Base-by-base conservation (phyloP, 2,797 vertebrate genomes). In the Pseudotriccus pelzelni region DNA sequence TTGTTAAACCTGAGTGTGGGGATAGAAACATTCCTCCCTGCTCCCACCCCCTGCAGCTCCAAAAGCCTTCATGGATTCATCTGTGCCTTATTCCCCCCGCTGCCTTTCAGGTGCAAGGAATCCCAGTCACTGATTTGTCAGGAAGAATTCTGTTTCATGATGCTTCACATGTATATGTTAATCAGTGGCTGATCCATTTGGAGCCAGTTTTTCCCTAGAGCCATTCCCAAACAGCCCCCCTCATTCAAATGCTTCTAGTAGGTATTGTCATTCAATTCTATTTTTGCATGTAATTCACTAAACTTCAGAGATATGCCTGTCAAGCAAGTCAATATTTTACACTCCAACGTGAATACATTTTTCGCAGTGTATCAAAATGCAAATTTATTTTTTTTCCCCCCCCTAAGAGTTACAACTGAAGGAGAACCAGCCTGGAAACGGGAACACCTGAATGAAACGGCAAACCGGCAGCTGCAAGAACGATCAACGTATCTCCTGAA, bases 321-420 rank as follows among this genome's bases (percentile, higher is more conserved):
- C 76, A 88, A 88, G 67, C 76, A 84, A 97, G 69, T 82, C 79
- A 90, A 30, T 90, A 95, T 76, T 96, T 92, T 91, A 94, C 34
- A 78, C 69, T 86, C 50, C 63, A 94, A 53, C 55, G 20, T 50
- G 32, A 96, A 88, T 58, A 18, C 32, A 59, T 76, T 92, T 93
- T 73, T 89, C 46, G 49, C 53, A 90, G 74, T 30, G 41, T 63
- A 90, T 95, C 85, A 94, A 94, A 91, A 93, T 41, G 76, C 79
- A 92, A 76, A 43, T 87, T 75, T 55, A n/a, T 87, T 93, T 91
- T 77, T 50, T 23, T 24, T 8, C 7, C 47, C 24, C 74, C 34
- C 72, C 53, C 2, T 36, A 67, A 39, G 59, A 90, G 19, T 76
- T 79, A 82, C 52, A 88, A 37, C 62, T 12, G 6, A 76, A 93